Base-by-base conservation (phyloP, 1,140 invertebrate species). In the Drosophila elegans region DNA sequence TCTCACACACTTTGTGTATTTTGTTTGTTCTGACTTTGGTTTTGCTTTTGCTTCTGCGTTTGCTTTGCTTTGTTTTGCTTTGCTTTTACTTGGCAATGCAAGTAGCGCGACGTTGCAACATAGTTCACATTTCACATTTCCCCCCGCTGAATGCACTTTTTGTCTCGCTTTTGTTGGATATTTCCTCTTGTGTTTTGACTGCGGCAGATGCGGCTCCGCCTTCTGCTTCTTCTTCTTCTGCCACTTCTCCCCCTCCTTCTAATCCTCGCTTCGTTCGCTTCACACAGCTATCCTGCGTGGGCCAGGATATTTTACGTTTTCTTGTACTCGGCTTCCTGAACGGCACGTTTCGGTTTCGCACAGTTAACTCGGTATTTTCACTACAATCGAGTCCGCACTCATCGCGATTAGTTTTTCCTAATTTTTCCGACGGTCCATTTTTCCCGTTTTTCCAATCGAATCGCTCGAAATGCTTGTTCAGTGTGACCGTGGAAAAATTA, bases 61-160 rank as follows among this genome's bases (percentile, higher is more conserved):
- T 32, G 46, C 71, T 41, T 73, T 49, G 38, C 45, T 46, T 59
- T 83, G 73, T 51, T 52, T 83, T 32, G 7, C 29, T 32, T 67
- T 74, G 45, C 72, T 54, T 74, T 74, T 74, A 34, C 51, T 64
- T 64, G 49, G 57, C 59, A 45, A 34, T 67, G 55, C 73, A 66
- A 38, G 66, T 61, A 64, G 62, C 74, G 63, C 82, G 60, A 53
- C 74, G 78, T 64, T 81, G 83, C 80, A 74, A 74, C 72, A 77
- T 80, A 62, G 55, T 80, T 79, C 67, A 85, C 81, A 74, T 81
- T 85, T 84, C 44, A 64, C 82, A 86, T 75, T 86, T 78, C 32
- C 62, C 61, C 27, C 38, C 38, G 48, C 32, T 49, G 73, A 67
- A 76, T 79, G 71, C 83, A 88, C 80, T 76, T 86, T 29, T 29